Base-by-base conservation (phyloP, 2,113 vertebrate species). In the Otus sunia region DNA sequence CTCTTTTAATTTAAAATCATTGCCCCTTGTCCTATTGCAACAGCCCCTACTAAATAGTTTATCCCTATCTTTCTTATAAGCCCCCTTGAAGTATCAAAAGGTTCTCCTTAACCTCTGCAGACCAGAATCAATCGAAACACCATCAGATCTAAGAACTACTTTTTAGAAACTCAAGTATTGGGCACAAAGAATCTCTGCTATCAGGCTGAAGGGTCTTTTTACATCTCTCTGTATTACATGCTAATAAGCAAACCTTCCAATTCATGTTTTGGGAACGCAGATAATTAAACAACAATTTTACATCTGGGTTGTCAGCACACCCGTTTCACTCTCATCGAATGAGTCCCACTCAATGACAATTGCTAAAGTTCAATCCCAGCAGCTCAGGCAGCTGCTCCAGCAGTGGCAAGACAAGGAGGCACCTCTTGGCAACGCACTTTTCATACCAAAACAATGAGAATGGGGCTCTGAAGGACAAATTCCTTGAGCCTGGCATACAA, bases 241-340 rank as follows among this genome's bases (percentile, higher is more conserved):
- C 39, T 68, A 47, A 60, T n/a, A n/a, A 53, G 30, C 47, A 60
- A 91, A 49, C 21, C 30, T 16, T 49, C 26, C 47, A 55, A 23
- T 9, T 27, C 0, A 0, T 27, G 30, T 17, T 49, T 26, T 23
- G n/a, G 55, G n/a, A 87, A 49, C 25, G 26, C 45, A 47, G 45
- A 37, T 6, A 25, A 45, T 56, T 27, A 21, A 49, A 58, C 29
- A 55, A 14, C 60, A 25, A 17, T 13, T 62, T 21, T 20, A n/a
- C 25, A 21, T 63, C 41, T 23, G 19, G 62, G 53, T 43, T 60
- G 36, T 18, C 56, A 32, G n/a, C 6, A 32, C 32, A 23, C 27
- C 18, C 3, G 2, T 14, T 10, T 43, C 72, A 25, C 29, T n/a
- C 25, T 14, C 3, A 3, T 12, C 2, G 7, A 18, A 22, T 12